Conservation (phyloP, 2,113 vertebrate species). For the cat (Felis catus) region F.catus_Fca126_mat1.0 CM031418.1:42417001-42417500, state of each 20-base stretch:
- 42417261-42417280: neutral
- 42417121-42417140: neutral
- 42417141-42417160: neutral
- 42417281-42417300: too few relatives aligned
- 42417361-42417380: constrained; percentile 11
- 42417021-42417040: neutral
- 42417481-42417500: constrained; percentile 56
- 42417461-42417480: neutral
- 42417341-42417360: neutral
- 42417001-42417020: neutral
- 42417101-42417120: fast-evolving
- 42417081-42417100: neutral
- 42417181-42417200: too few relatives aligned
- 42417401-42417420: neutral
- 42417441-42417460: fast-evolving
- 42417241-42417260: neutral
- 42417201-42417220: neutral
- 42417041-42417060: neutral
- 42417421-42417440: fast-evolving
- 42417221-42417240: neutral
- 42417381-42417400: neutral
- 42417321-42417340: neutral
- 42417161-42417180: neutral
- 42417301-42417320: neutral
- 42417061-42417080: neutral